phyloP scores from a whole-genome alignment of 23 tunicate species.

The Trididemnum nubilum region DNA sequence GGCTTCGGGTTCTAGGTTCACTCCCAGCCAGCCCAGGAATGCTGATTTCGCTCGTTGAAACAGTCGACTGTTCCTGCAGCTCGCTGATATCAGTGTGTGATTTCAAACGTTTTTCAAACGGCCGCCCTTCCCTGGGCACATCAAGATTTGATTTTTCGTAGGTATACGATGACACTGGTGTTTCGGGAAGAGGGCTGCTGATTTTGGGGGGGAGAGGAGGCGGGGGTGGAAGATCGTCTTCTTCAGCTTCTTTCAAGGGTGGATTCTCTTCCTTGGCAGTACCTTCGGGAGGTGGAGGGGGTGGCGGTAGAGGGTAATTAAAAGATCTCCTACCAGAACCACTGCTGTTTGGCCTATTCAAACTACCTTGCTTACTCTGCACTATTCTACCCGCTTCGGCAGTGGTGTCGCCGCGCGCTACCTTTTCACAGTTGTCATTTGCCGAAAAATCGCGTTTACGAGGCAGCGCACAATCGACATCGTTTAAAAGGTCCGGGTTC shows the following conservation, averaged over 20 bases:
- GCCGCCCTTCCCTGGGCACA: too few species aligned
- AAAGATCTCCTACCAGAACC: neutral
- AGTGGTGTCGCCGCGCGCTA: neutral
- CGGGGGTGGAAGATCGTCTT: constrained; percentile 14
- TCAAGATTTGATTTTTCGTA: neutral
- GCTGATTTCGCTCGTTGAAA: constrained; percentile 47
- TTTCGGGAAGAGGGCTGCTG: neutral
- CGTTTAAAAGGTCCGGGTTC: constrained; percentile 21
- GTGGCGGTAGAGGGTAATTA: neutral
- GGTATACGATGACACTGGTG: neutral
- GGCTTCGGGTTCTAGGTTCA: constrained; percentile 44
- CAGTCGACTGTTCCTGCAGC: neutral
- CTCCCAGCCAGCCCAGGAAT: constrained; percentile 46
- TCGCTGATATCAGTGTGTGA: neutral
- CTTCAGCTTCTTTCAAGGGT: neutral
- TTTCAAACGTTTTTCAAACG: too few species aligned
- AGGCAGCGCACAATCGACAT: too few species aligned
- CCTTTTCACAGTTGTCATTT: constrained; percentile 53
- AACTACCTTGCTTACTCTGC: neutral
- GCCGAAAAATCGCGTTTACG: constrained; percentile 19
- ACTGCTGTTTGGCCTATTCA: neutral
- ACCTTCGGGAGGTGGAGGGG: constrained; percentile 3
- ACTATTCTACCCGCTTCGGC: neutral
- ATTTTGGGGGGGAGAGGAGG: constrained; percentile 34
- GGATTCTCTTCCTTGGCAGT: neutral